Percentiles rank a stretch among this genome's conserved stretches.
These are phyloP conservation scores for Sebastes reedi DNA, from an alignment of 2,797 vertebrate genomes.

Conservation along the genomic window DNA sequence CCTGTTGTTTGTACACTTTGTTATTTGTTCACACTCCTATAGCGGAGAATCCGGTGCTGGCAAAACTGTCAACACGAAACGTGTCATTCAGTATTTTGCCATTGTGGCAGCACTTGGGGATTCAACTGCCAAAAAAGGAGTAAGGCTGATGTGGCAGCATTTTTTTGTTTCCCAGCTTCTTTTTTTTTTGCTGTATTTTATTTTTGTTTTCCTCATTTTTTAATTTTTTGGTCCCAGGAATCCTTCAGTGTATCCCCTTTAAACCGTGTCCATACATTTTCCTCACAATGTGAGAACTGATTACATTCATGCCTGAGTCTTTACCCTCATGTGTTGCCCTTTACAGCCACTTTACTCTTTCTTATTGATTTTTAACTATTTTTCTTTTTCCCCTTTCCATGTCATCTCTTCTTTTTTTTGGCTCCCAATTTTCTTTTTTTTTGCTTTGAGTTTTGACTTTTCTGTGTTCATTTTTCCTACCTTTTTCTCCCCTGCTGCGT, in stretches of 20 bases:
- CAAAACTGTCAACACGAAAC: constrained; percentile 99
- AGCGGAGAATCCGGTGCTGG: constrained; percentile 99
- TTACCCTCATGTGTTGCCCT: constrained; percentile 61
- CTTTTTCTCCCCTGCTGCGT: constrained; percentile 46
- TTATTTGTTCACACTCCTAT: constrained; percentile 75
- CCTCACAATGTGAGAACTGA: constrained; percentile 58
- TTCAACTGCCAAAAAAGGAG: constrained; percentile 92
- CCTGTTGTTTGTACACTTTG: constrained; percentile 63
- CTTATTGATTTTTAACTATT: constrained; percentile 49
- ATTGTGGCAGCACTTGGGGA: constrained; percentile 97
- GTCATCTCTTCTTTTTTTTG: constrained; percentile 32
- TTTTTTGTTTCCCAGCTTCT: constrained; percentile 56
- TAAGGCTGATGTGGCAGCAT: constrained; percentile 85
- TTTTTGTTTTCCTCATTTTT: constrained; percentile 47
- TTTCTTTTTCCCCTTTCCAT: constrained; percentile 56
- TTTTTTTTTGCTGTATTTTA: constrained; percentile 58
- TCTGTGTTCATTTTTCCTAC: constrained; percentile 59
- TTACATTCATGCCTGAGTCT: constrained; percentile 60
- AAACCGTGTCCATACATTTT: constrained; percentile 65
- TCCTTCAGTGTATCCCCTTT: constrained; percentile 56
- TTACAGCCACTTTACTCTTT: constrained; percentile 52
- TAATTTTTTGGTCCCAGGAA: constrained; percentile 58
- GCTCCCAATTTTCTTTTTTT: constrained; percentile 32
- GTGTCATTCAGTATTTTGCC: constrained; percentile 99
- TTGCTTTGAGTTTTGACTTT: constrained; percentile 56